Evolutionary conservation across 2,797 vertebrate species (phyloP), one percentile per base, ranked within the genome.

Genomic region (Schizopygopsis malacanthus): DNA sequence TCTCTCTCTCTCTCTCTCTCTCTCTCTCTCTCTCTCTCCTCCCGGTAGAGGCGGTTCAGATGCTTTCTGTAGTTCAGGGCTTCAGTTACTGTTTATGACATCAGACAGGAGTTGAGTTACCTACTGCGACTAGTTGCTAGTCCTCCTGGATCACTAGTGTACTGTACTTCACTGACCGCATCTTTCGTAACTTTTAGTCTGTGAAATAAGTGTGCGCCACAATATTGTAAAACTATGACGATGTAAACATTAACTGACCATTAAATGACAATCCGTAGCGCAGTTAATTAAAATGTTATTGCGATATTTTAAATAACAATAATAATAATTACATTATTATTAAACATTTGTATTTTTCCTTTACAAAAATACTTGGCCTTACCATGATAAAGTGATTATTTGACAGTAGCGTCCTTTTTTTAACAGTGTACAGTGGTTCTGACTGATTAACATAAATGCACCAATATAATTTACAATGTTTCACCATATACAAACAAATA

Each of bases 31-130:
- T 54, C 81, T 83, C 81, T 82, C 45, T 65, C 82, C 87, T 92
- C 91, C 91, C 92, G 92, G 92, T 88, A 91, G 94, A 95, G 94
- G 94, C 93, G 92, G 93, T 91, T 93, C 93, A 52, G 87, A 90
- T 82, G 84, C 89, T 91, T 92, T 90, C 90, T 81, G 4, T 90
- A 91, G 90, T 89, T 84, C 92, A 87, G 91, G 92, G 89, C 88
- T 84, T 84, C 90, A 61, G 86, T 94, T 93, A 69, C 79, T 89
- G 2, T 72, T 81, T 88, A 63, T 95, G 94, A 95, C 94, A 92
- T 94, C 94, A 95, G 88, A 89, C 91, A 15, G 93, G 94, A 91
- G 91, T 93, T 91, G 73, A 88, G 94, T 94, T 94, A 95, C 94
- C 93, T 91, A 72, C 83, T 52, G 69, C 2, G 83, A 71, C 79